Percentiles rank a stretch among this genome's conserved stretches.
Conservation (phyloP, 2,113 vertebrate species). For the Lycaon pictus region DNA sequence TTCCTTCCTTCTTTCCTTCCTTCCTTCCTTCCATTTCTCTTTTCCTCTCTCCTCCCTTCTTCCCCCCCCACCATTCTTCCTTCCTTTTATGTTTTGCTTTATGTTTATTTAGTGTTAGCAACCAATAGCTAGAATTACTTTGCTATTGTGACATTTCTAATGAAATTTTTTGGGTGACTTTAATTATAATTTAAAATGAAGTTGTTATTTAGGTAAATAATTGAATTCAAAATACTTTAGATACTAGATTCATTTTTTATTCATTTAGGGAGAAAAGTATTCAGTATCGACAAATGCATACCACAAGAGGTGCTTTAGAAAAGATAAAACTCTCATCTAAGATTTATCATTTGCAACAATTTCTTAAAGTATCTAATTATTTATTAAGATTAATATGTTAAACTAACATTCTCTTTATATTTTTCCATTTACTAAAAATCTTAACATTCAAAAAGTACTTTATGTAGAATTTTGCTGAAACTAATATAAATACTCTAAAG, state of each 20-base stretch:
- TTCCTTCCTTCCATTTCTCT: background rate
- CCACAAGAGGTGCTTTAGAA: background rate
- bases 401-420: conserved; percentile 60
- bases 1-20: background rate
- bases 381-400: conserved; percentile 78
- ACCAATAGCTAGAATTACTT: background rate
- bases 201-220: background rate
- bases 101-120: background rate
- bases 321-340: background rate
- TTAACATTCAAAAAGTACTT: conserved; percentile 77
- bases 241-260: background rate
- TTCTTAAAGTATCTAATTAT: conserved; percentile 48
- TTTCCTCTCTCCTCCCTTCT: background rate
- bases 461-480: conserved; percentile 78
- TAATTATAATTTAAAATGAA: background rate
- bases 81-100: background rate
- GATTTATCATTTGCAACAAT: conserved; percentile 5
- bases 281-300: background rate
- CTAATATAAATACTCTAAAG: conserved; percentile 61
- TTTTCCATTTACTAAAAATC: conserved; percentile 47
- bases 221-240: background rate
- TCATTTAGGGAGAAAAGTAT: background rate
- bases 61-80: background rate
- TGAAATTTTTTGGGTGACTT: background rate
- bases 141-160: background rate